Evolutionary conservation across 2,888 invertebrate species (phyloP).

Genomic region (Ormyrus rosae): DNA sequence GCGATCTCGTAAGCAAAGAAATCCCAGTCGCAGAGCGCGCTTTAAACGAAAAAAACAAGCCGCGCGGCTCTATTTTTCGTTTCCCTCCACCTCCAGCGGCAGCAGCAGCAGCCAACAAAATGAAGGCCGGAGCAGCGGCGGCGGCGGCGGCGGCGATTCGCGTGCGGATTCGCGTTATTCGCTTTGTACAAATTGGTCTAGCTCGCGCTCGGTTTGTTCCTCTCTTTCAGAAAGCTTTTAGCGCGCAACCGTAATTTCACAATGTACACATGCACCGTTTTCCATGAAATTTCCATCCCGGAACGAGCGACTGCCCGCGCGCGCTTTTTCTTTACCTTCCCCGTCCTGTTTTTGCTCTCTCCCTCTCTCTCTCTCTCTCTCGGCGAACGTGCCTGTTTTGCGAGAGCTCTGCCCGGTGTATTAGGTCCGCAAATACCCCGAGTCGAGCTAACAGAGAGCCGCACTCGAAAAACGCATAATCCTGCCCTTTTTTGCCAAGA

Average conservation of each 20-base stretch:
- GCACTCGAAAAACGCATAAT: constrained; percentile 31
- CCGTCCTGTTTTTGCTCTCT: background rate
- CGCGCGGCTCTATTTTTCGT: too few relatives aligned
- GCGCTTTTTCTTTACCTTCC: background rate
- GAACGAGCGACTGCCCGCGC: too few relatives aligned
- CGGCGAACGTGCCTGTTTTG: background rate
- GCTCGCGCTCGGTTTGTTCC: constrained; percentile 4
- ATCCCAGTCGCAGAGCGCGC: too few relatives aligned
- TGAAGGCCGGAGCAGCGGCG: too few relatives aligned
- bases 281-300: constrained; percentile 33
- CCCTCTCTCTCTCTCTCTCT: background rate
- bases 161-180: background rate
- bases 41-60: too few relatives aligned
- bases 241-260: constrained; percentile 19
- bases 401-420: constrained; percentile 10
- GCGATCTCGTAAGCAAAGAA: too few relatives aligned
- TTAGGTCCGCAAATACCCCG: constrained; percentile 28
- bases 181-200: constrained; percentile 19
- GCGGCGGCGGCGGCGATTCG: too few relatives aligned
- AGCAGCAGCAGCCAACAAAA: too few relatives aligned
- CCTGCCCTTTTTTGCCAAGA: constrained; percentile 1
- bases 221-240: constrained; percentile 7
- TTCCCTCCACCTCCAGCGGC: too few relatives aligned
- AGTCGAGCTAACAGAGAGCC: constrained; percentile 19
- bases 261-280: background rate